phyloP scores from a whole-genome alignment of 1,140 invertebrate species.

The Drosophila arawakana region DNA sequence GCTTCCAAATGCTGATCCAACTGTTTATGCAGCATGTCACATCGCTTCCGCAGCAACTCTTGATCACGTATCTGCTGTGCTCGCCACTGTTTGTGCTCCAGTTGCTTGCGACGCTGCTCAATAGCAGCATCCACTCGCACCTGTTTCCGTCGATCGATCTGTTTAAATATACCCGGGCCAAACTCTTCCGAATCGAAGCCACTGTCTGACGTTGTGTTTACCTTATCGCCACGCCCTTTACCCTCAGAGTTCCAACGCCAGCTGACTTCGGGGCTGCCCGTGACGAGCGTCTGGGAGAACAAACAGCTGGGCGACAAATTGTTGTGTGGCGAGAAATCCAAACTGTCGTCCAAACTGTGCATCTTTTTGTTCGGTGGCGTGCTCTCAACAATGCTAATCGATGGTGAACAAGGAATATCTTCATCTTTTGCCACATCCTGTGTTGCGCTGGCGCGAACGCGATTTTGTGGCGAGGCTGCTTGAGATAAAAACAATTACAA shows the following conservation, averaged over 20 bases:
- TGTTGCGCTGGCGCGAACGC: conserved; percentile 50
- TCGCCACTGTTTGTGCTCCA: conserved; percentile 61
- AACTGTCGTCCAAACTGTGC: conserved; percentile 71
- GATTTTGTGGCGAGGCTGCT: conserved; percentile 70
- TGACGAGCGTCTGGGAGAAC: conserved; percentile 72
- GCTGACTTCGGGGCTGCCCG: conserved; percentile 74
- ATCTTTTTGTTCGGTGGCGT: conserved; percentile 68
- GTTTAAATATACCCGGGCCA: conserved; percentile 5
- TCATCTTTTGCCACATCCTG: conserved; percentile 35
- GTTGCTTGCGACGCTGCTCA: conserved; percentile 59
- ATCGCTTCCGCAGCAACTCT: conserved; percentile 70
- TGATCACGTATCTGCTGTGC: conserved; percentile 68
- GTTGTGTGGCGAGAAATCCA: conserved; percentile 68
- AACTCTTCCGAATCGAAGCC: conserved; percentile 72
- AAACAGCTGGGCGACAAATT: conserved; percentile 69
- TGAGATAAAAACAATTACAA: neutral
- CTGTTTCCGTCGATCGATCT: conserved; percentile 55
- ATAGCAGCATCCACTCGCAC: conserved; percentile 47
- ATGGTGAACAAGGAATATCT: conserved; percentile 37
- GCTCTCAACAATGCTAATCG: conserved; percentile 35
- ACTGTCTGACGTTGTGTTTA: conserved; percentile 67
- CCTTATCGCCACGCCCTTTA: conserved; percentile 30
- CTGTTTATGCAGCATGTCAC: conserved; percentile 67
- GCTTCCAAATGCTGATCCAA: conserved; percentile 49
- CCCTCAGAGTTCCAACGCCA: conserved; percentile 73